Conservation (phyloP, 1,140 invertebrate species). For the Gryon sp. region DNA sequence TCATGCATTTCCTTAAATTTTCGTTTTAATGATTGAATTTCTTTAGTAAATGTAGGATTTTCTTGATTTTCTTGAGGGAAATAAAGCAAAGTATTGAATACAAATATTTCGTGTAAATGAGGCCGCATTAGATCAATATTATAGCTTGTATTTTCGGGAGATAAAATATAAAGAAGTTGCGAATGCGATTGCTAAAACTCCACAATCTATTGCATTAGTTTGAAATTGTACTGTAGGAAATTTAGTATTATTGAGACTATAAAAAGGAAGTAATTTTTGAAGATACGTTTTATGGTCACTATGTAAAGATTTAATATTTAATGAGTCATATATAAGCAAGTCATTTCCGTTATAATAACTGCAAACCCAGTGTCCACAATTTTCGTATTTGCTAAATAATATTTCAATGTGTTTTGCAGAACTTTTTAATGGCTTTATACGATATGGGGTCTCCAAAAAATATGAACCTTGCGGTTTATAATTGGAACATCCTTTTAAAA, state of each 20-base stretch:
- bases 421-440: too few relatives aligned
- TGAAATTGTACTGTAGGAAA: conserved; percentile 37
- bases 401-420: conserved; percentile 35
- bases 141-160: not conserved
- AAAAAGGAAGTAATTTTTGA: conserved; percentile 32
- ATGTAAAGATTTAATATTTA: conserved; percentile 31
- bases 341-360: too few relatives aligned
- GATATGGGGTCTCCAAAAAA: too few relatives aligned
- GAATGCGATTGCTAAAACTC: conserved; percentile 24
- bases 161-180: conserved; percentile 22
- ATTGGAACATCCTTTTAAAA: too few relatives aligned
- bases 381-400: too few relatives aligned
- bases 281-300: conserved; percentile 27
- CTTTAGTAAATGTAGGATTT: not conserved
- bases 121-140: conserved; percentile 1
- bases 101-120: conserved; percentile 13
- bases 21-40: not conserved
- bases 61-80: conserved; percentile 1
- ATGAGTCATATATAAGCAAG: too few relatives aligned
- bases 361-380: too few relatives aligned
- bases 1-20: too few relatives aligned
- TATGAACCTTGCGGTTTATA: too few relatives aligned
- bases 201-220: too few relatives aligned
- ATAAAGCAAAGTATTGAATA: not conserved
- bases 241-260: not conserved